Evolutionary conservation across 2,797 vertebrate species (phyloP), one percentile per base, ranked within the genome.

Genomic region (Chelon auratus): DNA sequence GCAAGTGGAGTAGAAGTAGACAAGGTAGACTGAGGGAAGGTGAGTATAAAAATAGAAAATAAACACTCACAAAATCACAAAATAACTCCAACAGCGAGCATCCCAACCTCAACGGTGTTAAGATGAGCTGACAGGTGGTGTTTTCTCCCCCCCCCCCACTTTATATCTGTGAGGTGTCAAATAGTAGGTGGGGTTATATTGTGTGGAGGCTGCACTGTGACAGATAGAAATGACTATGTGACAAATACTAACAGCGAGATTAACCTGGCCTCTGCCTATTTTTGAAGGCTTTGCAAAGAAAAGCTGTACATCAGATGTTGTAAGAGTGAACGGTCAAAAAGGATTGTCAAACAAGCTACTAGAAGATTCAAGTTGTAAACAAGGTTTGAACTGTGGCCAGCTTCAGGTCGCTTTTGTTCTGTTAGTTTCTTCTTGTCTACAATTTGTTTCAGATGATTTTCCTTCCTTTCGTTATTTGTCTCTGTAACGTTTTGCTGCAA

Each of bases 151-250:
- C 39, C 39, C 54, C 12, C 20, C 39, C 39, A 11, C 39, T 5
- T 43, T 7, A 40, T 48, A 36, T 54, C 22, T 54, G 1, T 64
- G 26, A 43, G 26, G 14, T 64, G 64, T 56, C 18, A 56, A 36
- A 30, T 24, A 26, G 5, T 7, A 37, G 58, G 2, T 1, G 5
- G 9, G 10, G 4, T 24, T 15, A 20, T 57, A 30, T 48, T 17
- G 3, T 54, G 57, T 45, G 3, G 12, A 11, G 60, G 50, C 24
- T 48, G 26, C 33, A 37, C 30, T 10, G 8, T 18, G 5, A 67
- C 9, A 58, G 33, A 51, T 4, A 1, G 8, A 80, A 66, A 57
- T n/a, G 3, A 42, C 7, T 26, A 4, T 14, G 15, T 57, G 26
- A 14, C n/a, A 39, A 39, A 22, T 7, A 30, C 40, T 55, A 48